These are phyloP conservation scores for Luscinia megarhynchos DNA, from an alignment of 2,797 vertebrate genomes.

Conservation along the genomic window DNA sequence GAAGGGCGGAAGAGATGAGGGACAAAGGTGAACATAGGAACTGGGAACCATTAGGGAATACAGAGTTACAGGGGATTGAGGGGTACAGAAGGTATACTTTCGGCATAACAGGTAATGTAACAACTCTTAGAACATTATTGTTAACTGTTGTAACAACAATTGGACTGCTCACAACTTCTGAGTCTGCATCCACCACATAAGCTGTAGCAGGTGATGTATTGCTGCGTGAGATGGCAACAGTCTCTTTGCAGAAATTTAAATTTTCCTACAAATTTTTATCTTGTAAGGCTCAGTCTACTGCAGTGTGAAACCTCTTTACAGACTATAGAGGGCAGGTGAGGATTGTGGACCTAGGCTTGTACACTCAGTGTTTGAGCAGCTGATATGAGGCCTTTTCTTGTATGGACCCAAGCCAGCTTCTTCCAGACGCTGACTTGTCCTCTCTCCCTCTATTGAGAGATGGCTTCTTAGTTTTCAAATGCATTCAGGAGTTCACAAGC, in stretches of 20 bases:
- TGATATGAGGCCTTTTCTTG: not conserved
- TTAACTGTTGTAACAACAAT: too few relatives aligned
- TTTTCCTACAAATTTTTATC: not conserved
- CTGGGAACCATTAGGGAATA: too few relatives aligned
- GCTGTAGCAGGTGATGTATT: not conserved
- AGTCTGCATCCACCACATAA: not conserved
- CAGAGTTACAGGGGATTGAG: too few relatives aligned
- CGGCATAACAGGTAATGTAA: too few relatives aligned
- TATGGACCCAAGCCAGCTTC: not conserved
- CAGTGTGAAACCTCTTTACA: not conserved
- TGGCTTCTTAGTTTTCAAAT: not conserved
- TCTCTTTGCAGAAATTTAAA: not conserved
- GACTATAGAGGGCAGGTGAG: slow-evolving; percentile 16
- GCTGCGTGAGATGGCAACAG: not conserved
- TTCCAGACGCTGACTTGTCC: not conserved
- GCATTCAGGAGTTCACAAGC: not conserved
- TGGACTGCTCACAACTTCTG: too few relatives aligned
- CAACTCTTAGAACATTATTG: too few relatives aligned
- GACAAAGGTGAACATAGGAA: too few relatives aligned
- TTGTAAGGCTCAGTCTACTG: not conserved
- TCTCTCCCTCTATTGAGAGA: not conserved
- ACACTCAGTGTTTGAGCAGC: not conserved
- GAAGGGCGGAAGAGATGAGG: too few relatives aligned
- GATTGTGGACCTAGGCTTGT: not conserved
- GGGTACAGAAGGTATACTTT: too few relatives aligned